Conservation (phyloP, 1,140 invertebrate genomes). For the Solenopsis fugax region DNA sequence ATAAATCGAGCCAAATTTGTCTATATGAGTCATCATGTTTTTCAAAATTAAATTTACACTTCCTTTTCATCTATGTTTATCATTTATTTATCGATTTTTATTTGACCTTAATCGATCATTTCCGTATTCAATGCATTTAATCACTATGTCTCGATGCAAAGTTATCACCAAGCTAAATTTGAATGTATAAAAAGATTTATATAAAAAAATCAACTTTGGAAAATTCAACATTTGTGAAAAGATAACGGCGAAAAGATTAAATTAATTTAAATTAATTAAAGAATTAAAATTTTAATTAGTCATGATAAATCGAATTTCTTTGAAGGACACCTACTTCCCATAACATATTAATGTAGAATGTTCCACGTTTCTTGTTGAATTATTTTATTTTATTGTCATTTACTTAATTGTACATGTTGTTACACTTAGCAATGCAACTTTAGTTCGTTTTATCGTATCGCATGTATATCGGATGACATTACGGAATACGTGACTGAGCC, state of each 20-base stretch:
- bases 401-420: conserved; percentile 11
- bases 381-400: conserved; percentile 11
- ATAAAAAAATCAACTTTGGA: background rate
- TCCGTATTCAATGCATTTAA: conserved; percentile 9
- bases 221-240: background rate
- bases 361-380: background rate
- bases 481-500: background rate
- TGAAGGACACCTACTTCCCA: background rate
- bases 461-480: background rate
- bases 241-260: background rate
- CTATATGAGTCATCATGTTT: background rate
- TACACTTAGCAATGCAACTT: conserved; percentile 36
- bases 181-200: background rate
- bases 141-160: background rate
- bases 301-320: background rate
- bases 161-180: background rate
- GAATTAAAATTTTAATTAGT: background rate
- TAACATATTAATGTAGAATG: background rate
- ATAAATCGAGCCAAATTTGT: conserved; percentile 17
- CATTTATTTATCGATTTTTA: background rate
- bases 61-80: background rate
- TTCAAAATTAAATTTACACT: conserved; percentile 13
- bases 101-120: background rate
- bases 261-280: background rate
- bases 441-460: background rate